Percentiles rank a stretch among this genome's conserved stretches.
These are phyloP conservation scores for Mionectes macconnelli DNA, from an alignment of 2,113 vertebrate species.

Conservation along the genomic window DNA sequence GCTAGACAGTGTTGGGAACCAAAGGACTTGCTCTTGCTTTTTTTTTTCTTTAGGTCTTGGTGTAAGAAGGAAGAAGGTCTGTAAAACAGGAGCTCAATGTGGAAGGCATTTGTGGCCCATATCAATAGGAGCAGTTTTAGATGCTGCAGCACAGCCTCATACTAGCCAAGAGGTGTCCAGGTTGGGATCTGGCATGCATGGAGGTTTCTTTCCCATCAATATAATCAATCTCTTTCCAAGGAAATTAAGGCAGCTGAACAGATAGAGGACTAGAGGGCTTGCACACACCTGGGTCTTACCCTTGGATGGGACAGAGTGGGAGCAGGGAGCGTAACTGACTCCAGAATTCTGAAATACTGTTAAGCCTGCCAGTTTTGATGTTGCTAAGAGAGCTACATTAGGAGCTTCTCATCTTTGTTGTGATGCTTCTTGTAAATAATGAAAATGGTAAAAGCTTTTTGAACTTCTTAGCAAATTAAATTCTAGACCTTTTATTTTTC, in stretches of 20 bases:
- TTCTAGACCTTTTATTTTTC: not conserved
- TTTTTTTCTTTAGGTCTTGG: not conserved
- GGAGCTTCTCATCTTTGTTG: not conserved
- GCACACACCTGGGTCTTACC: not conserved
- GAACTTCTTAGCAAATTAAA: not conserved
- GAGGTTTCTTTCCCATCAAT: not conserved
- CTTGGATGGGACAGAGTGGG: not conserved
- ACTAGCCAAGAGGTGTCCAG: not conserved
- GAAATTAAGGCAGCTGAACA: not conserved
- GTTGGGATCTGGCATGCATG: not conserved
- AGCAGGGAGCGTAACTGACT: not conserved
- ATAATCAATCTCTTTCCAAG: not conserved
- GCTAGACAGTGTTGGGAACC: not conserved
- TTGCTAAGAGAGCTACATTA: not conserved
- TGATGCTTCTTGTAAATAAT: not conserved
- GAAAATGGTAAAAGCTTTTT: not conserved
- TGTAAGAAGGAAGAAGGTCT: not conserved
- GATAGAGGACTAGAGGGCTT: not conserved
- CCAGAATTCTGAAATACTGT: not conserved
- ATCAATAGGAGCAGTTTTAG: not conserved
- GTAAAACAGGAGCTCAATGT: not conserved
- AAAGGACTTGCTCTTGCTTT: not conserved
- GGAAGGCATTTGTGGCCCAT: accelerated
- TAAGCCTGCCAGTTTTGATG: not conserved
- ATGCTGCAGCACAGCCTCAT: accelerated